Evolutionary conservation across 1,140 invertebrate species (phyloP).

Genomic region (Coelopa frigida): DNA sequence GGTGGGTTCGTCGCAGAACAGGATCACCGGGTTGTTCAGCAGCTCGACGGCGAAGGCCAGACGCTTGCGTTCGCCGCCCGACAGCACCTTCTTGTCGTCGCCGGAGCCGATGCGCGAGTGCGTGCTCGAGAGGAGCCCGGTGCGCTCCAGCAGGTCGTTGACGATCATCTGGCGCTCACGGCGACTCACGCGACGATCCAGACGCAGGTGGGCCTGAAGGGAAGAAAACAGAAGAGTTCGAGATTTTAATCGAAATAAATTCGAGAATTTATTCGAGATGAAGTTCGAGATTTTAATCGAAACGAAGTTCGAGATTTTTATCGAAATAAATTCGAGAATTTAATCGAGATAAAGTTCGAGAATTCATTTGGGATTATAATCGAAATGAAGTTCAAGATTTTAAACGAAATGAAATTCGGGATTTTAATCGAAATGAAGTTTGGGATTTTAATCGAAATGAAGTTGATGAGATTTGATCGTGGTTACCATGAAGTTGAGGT

Average conservation of each 20-base stretch:
- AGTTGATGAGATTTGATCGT: neutral
- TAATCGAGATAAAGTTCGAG: no score
- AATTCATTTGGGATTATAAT: no score
- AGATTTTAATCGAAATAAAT: no score
- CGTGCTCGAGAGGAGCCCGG: constrained; percentile 64
- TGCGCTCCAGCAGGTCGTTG: constrained; percentile 59
- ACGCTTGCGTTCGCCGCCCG: constrained; percentile 89
- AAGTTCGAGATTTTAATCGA: no score
- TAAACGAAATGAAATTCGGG: no score
- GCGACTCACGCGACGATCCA: constrained; percentile 58
- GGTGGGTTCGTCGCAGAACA: constrained; percentile 96
- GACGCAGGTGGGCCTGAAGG: constrained; percentile 68
- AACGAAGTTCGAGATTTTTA: no score
- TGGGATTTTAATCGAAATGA: neutral
- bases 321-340: no score
- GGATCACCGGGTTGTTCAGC: constrained; percentile 81
- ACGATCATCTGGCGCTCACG: constrained; percentile 59
- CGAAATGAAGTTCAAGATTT: no score
- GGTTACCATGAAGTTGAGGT: constrained; percentile 79
- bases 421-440: no score
- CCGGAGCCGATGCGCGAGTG: constrained; percentile 68
- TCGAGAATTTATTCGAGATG: no score
- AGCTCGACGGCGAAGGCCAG: constrained; percentile 91
- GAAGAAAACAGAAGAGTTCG: no score
- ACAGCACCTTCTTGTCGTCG: constrained; percentile 72